Evolutionary conservation across 2,113 vertebrate genomes (phyloP), one percentile per base, ranked within the genome.

Genomic region (Sapayoa aenigma): DNA sequence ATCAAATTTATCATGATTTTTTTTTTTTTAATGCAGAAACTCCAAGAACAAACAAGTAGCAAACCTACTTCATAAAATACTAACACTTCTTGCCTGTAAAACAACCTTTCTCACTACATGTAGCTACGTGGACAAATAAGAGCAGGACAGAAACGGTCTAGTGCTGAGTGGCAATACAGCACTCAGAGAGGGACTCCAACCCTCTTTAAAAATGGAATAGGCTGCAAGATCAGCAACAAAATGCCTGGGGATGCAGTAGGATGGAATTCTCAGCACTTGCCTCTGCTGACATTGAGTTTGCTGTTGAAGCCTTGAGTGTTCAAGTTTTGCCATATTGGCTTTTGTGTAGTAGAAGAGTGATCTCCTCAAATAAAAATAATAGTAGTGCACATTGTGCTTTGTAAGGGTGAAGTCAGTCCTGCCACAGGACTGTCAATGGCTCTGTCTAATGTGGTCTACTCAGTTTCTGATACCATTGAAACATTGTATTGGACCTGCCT

Each of bases 41-140:
- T 94, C 63, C 78, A 97, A 94, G 49, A 94, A 95, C 31, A 94
- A 93, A 95, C 47, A 94, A 91, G 84, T 41, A 95, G 76, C n/a
- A 11, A 76, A 62, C 37, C 27, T 81, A 93, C 56, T 88, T 86
- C 47, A 92, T 44, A 44, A 52, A 87, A 95, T 52, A 86, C 42
- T 63, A 95, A 86, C 8, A 18, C 5, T 20, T n/a, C 31, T 67
- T 73, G 90, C 89, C 62, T 79, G 66, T 19, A 71, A 67, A 93
- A 93, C 81, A 94, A 55, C 87, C 79, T 76, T 46, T 35, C 37
- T 92, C 39, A 25, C 67, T 58, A 58, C 37, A 39, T 31, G 47
- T n/a, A 91, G 50, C 46, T 63, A 47, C 56, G 47, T 42, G 74
- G 41, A 44, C 37, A 84, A 90, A 30, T 25, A 62, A 50, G 17